Conservation (phyloP, 2,113 vertebrate species). For the Thinocorus orbignyianus region DNA sequence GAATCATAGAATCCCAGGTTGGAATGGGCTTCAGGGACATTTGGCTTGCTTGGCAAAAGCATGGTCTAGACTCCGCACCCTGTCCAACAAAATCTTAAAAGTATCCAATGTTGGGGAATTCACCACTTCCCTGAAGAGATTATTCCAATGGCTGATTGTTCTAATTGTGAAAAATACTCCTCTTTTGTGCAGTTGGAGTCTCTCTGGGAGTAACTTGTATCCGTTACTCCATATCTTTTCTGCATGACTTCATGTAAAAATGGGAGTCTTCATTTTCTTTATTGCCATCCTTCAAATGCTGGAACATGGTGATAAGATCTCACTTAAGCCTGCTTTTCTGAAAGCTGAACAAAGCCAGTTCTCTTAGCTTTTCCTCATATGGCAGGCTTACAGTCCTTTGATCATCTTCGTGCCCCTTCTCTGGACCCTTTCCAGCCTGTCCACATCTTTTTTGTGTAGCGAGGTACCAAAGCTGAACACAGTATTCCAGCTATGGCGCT, state of each 20-base stretch:
- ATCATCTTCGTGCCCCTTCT: not conserved
- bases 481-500: not conserved
- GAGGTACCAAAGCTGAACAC: not conserved
- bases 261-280: not conserved
- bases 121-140: not conserved
- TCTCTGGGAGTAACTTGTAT: not conserved
- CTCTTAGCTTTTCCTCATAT: not conserved
- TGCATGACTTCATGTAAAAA: not conserved
- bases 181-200: not conserved
- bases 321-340: not conserved
- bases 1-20: not conserved
- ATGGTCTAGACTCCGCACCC: not conserved
- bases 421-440: not conserved
- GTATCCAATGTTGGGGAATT: not conserved
- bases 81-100: not conserved
- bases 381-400: not conserved
- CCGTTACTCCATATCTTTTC: not conserved
- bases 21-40: not conserved
- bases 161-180: not conserved
- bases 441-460: not conserved
- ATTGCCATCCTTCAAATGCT: not conserved
- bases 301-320: not conserved
- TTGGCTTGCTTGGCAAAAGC: not conserved
- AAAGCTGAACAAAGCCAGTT: not conserved
- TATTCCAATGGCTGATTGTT: not conserved